Base-by-base conservation (phyloP, 2,888 invertebrate species). In the Diarsia mendica region DNA sequence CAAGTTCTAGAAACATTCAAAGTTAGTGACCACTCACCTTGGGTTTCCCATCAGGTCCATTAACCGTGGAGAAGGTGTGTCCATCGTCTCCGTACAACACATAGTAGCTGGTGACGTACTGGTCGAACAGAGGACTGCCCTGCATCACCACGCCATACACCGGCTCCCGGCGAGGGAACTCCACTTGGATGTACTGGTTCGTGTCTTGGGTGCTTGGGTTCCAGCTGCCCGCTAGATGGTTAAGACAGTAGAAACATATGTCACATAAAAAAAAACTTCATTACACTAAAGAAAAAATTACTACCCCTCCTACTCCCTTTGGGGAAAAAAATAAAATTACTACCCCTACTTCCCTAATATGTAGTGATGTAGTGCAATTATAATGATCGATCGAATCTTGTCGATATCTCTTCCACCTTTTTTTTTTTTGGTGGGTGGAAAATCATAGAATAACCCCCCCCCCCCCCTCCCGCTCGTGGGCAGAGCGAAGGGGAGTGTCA, bases 101-200 rank as follows among this genome's bases (percentile, higher is more conserved):
- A 89, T 97, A 97, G 89, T 98, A 99, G 87, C 98, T 97, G 28
- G 98, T 98, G 60, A 99, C 98, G 92, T 97, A 98, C 89, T 98
- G 97, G 84, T 98, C 97, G 77, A 97, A 97, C 4, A 97, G 89
- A 0, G 97, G 97, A 90, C 97, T 97, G 33, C 98, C 98, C 88
- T 97, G 97, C 83, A 98, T 92, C 15, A 97, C 93, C 0, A 98
- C 96, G 0, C 98, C 99, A 89, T 98, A 98, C 28, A 99, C 92
- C 0, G 98, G 97, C 88, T 97, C 97, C 4, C 97, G 95, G 13
- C 95, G 94, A 0, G 97, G 97, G 60, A 99, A 95, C 88, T 97
- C 97, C 46, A 98, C 95, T 93, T 98, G 97, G 79, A 98, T 93
- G 94, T 97, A 98, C 92, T 98, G 98, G 88, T 97, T 94, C 83